A percentile compares a stretch with the other conserved stretches of the same genome.
Conservation (phyloP, 1,140 invertebrate species). For the Drosophila ficusphila region DNA sequence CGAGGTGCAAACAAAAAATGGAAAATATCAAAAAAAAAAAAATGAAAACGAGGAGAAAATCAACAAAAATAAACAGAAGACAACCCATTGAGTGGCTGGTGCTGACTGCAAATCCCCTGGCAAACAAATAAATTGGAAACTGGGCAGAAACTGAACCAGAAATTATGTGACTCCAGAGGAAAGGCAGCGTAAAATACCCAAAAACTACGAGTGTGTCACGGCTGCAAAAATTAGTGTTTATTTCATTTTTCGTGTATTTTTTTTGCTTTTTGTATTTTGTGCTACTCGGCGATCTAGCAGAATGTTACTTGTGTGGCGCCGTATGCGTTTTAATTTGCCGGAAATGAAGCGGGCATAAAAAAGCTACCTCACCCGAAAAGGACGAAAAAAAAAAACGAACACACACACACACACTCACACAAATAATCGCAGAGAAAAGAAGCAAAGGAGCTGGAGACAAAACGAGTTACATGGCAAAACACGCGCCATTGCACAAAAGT, state of each 20-base stretch:
- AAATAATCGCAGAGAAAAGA: background rate
- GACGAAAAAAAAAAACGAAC: background rate
- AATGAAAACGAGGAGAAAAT: background rate
- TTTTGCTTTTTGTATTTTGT: background rate
- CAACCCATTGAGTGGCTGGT: slow-evolving; percentile 38
- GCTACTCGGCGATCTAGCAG: background rate
- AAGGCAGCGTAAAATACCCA: background rate
- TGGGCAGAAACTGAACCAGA: slow-evolving; percentile 34
- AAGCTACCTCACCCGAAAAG: slow-evolving; percentile 25
- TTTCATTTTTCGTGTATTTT: slow-evolving; percentile 10
- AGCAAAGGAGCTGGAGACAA: slow-evolving; percentile 19
- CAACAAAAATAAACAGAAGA: slow-evolving; percentile 6
- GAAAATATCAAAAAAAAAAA: slow-evolving; percentile 1
- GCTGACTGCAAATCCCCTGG: slow-evolving; percentile 31
- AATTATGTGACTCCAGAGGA: slow-evolving; percentile 50
- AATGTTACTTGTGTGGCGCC: slow-evolving; percentile 14
- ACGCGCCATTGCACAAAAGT: slow-evolving; percentile 60
- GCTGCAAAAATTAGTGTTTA: slow-evolving; percentile 16
- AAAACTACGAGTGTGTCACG: slow-evolving; percentile 11
- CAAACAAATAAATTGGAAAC: slow-evolving; percentile 42
- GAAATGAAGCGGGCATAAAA: slow-evolving; percentile 59
- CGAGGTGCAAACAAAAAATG: slow-evolving; percentile 37
- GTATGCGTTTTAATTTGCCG: slow-evolving; percentile 70
- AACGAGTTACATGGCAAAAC: slow-evolving; percentile 64
- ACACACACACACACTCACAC: too few relatives aligned